Evolutionary conservation across 2,113 vertebrate genomes (phyloP).

Genomic region (Mormoops blainvillei): DNA sequence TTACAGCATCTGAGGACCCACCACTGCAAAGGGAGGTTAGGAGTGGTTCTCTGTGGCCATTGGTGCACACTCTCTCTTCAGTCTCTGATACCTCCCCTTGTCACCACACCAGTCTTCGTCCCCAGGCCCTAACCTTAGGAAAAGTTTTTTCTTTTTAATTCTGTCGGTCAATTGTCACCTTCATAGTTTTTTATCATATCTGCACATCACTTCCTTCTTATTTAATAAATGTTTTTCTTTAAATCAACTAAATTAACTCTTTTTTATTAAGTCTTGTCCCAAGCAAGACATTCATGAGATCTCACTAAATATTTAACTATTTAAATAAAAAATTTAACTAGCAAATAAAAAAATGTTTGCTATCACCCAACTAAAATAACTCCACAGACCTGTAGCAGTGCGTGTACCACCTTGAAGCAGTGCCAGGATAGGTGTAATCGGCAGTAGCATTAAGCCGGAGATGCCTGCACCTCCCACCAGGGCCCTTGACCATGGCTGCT

Average conservation of each 20-base stretch:
- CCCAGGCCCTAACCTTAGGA: neutral
- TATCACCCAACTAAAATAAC: neutral
- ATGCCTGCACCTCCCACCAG: neutral
- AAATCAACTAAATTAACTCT: neutral
- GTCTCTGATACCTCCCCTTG: neutral
- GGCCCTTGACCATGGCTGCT: neutral
- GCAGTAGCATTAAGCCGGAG: neutral
- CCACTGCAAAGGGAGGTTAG: accelerated
- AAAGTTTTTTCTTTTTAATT: neutral
- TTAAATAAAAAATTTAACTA: neutral
- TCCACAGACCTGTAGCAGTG: accelerated
- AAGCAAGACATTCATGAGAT: neutral
- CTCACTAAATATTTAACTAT: neutral
- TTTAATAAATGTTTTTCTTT: neutral
- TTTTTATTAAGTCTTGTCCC: neutral
- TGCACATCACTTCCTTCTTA: neutral
- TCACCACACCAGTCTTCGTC: neutral
- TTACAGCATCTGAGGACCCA: neutral
- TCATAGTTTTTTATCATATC: neutral
- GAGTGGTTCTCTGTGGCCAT: neutral
- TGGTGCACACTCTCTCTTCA: neutral
- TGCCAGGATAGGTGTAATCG: neutral
- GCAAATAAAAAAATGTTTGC: neutral
- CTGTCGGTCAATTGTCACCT: neutral
- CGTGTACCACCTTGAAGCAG: neutral